These are phyloP conservation scores for Neuroscelio doddi DNA, from an alignment of 2,888 invertebrate genomes.

Conservation along the genomic window DNA sequence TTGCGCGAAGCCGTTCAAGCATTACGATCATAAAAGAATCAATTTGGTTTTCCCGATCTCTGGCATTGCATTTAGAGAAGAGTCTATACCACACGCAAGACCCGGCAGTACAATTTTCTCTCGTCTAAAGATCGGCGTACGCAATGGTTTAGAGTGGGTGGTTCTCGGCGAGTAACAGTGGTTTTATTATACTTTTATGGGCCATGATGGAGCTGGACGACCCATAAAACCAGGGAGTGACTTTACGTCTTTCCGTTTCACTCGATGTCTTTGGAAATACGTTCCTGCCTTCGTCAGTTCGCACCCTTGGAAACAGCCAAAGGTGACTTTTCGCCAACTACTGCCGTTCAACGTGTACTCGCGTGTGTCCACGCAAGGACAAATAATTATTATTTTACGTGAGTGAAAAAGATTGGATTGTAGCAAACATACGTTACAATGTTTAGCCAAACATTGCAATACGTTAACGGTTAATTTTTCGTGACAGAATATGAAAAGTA, in stretches of 20 bases:
- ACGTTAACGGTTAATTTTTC: no score
- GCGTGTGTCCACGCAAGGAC: no score
- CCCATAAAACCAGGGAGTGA: conserved; percentile 65
- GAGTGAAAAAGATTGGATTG: no score
- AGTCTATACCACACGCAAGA: conserved; percentile 16
- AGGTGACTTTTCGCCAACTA: conserved; percentile 11
- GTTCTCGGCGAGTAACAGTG: conserved; percentile 63
- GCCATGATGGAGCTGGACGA: conserved; percentile 70
- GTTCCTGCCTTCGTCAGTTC: not conserved
- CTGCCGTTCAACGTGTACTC: no score
- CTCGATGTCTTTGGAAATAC: conserved; percentile 43
- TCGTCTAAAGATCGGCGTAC: conserved; percentile 51
- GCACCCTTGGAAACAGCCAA: conserved; percentile 10
- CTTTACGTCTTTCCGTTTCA: conserved; percentile 52
- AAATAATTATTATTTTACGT: no score
- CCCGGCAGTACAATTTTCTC: conserved; percentile 17
- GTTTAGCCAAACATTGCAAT: no score
- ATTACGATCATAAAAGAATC: conserved; percentile 68
- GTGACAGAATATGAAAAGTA: no score
- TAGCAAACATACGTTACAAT: no score
- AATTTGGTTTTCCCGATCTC: conserved; percentile 58
- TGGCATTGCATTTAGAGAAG: conserved; percentile 36
- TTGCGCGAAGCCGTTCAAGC: conserved; percentile 16
- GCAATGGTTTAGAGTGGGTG: conserved; percentile 61
- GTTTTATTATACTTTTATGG: conserved; percentile 71